Evolutionary conservation across 1,140 invertebrate species (phyloP), one percentile per base, ranked within the genome.

Genomic region (Heterodera carotae): DNA sequence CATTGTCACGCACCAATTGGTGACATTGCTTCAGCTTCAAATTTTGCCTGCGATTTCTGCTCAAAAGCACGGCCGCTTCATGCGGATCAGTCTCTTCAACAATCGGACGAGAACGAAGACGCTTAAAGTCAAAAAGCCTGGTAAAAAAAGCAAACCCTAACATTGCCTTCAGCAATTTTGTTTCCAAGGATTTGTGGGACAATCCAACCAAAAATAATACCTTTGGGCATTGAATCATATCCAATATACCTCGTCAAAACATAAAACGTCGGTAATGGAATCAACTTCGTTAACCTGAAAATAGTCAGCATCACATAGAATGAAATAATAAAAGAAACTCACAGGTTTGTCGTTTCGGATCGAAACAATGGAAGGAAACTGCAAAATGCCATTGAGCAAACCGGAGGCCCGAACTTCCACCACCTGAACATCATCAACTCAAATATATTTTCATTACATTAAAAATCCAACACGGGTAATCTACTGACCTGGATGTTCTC

Each of bases 361-460:
- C 33, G 29, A 59, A 29, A 69, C 76, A 59, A 82, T 84, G 25
- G 80, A 62, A 3, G 81, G 81, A 36, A 82, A 82, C 67, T 84
- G 83, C 15, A 82, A 69, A 22, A 34, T 34, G 12, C 83, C 78
- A 69, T 84, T 82, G 31, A 82, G 75, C 36, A 82, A 29, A 27
- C 81, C 83, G 33, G 80, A 82, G 6, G 83, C 81, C 10, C 78
- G 60, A 3, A 82, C 83, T 75, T 82, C 83, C 33, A 82, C 81
- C 25, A 84, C 83, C 69, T 69, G 48, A 29, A 29, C 2, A 43
- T 12, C 22, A n/a, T n/a, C n/a, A n/a, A n/a, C n/a, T n/a, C n/a
- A n/a, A n/a, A n/a, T n/a, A n/a, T n/a, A n/a, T n/a, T n/a, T n/a
- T n/a, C n/a, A 43, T 8, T 43, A 12, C 39, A 43, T 43, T 29